Conservation (phyloP, 1,140 invertebrate species). For the Cyphomyrmex costatus region DNA sequence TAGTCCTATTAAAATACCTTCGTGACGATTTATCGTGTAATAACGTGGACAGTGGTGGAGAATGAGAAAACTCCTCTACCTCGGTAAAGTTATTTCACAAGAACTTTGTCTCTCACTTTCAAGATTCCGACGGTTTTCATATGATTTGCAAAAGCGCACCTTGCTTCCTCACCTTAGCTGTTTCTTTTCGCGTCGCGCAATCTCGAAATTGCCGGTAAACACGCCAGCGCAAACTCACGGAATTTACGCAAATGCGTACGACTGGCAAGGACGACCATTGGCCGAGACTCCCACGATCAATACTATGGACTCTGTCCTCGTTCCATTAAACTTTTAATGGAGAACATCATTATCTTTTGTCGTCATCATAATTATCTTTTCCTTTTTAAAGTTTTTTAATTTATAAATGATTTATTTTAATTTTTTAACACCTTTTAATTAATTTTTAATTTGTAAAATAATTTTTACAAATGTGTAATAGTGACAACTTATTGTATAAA, state of each 20-base stretch:
- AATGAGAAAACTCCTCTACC: slow-evolving; percentile 46
- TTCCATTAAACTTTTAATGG: slow-evolving; percentile 31
- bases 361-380: not conserved
- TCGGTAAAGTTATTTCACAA: not conserved
- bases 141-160: slow-evolving; percentile 16
- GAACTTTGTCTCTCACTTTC: slow-evolving; percentile 45
- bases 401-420: not conserved
- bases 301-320: slow-evolving; percentile 2
- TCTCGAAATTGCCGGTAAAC: slow-evolving; percentile 41
- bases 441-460: not conserved
- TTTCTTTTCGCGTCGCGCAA: slow-evolving; percentile 30
- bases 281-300: slow-evolving; percentile 28
- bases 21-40: slow-evolving; percentile 24
- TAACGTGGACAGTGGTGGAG: not conserved
- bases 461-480: not conserved
- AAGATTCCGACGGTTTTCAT: slow-evolving; percentile 17
- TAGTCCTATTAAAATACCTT: slow-evolving; percentile 3
- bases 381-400: not conserved
- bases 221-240: slow-evolving; percentile 12
- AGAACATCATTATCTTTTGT: not conserved
- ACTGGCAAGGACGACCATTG: not conserved
- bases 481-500: not conserved
- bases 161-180: slow-evolving; percentile 15
- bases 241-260: slow-evolving; percentile 48
- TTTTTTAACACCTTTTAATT: not conserved